Percentiles rank a stretch among this genome's conserved stretches.
Evolutionary conservation across 2,888 invertebrate species (phyloP).

Genomic region (Chrysotoxum bicinctum): DNA sequence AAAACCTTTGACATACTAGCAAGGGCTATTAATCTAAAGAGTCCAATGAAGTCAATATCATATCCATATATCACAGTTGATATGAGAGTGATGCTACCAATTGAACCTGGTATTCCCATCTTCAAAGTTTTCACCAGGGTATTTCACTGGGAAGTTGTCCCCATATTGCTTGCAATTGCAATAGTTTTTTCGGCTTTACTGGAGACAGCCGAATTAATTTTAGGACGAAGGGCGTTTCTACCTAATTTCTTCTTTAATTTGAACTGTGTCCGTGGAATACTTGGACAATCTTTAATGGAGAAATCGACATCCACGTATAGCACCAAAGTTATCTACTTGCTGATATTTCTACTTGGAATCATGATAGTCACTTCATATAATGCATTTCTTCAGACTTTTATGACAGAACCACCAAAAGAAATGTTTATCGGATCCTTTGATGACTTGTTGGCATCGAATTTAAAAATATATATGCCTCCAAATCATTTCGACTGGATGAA

Average conservation of each 20-base stretch:
- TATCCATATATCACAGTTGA: slow-evolving; percentile 76
- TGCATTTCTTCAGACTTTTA: slow-evolving; percentile 11
- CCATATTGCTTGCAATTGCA: not conserved
- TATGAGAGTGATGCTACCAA: slow-evolving; percentile 76
- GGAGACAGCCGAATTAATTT: not conserved
- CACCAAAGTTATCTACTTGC: not conserved
- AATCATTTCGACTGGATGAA: not conserved
- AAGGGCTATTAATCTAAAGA: slow-evolving; percentile 72
- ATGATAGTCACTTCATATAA: not conserved
- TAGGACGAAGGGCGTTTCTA: no score
- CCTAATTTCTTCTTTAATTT: not conserved
- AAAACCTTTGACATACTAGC: slow-evolving; percentile 75
- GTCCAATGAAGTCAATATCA: slow-evolving; percentile 65
- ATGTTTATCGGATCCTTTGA: not conserved
- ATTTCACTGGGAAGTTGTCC: slow-evolving; percentile 75
- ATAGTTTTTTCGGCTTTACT: not conserved
- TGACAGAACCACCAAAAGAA: not conserved
- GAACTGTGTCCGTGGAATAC: not conserved
- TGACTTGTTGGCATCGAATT: not conserved
- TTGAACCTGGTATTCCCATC: slow-evolving; percentile 76
- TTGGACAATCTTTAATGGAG: not conserved
- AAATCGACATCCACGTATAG: not conserved
- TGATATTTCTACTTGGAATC: slow-evolving; percentile 5
- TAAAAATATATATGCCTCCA: not conserved
- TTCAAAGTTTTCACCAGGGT: slow-evolving; percentile 75